These are phyloP conservation scores for Porites cylindrica DNA, from an alignment of 92 coral and sea anemone genomes.

Conservation along the genomic window DNA sequence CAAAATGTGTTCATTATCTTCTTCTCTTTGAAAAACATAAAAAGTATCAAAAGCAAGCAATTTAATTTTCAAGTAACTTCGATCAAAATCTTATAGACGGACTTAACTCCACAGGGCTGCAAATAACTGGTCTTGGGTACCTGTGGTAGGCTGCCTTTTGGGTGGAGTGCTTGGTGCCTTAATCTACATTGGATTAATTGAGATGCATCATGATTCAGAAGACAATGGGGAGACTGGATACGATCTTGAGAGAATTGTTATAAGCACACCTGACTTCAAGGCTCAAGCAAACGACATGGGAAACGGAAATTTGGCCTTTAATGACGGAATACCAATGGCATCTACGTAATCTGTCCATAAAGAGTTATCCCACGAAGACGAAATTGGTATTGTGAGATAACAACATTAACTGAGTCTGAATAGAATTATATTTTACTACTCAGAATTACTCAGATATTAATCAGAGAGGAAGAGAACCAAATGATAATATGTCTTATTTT, in stretches of 20 bases:
- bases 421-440: too few relatives aligned
- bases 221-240: slow-evolving; percentile 20
- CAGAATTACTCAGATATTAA: too few relatives aligned
- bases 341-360: neutral
- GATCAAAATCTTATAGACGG: neutral
- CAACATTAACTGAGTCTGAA: too few relatives aligned
- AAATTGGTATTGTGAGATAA: too few relatives aligned
- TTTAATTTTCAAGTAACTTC: too few relatives aligned
- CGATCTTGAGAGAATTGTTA: slow-evolving; percentile 25
- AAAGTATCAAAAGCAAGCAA: neutral
- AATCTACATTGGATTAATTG: slow-evolving; percentile 66
- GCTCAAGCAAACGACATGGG: slow-evolving; percentile 14
- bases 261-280: neutral
- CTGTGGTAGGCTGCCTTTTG: slow-evolving; percentile 70
- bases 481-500: too few relatives aligned
- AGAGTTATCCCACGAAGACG: too few relatives aligned
- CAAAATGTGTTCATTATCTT: too few relatives aligned
- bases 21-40: too few relatives aligned
- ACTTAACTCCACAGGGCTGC: slow-evolving; percentile 47
- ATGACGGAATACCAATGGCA: neutral
- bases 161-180: slow-evolving; percentile 80
- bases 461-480: too few relatives aligned
- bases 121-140: slow-evolving; percentile 83
- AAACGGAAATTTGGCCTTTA: slow-evolving; percentile 17
- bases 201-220: slow-evolving; percentile 63